Base-by-base conservation (phyloP, 2,888 invertebrate genomes). In the Beris chalybata region DNA sequence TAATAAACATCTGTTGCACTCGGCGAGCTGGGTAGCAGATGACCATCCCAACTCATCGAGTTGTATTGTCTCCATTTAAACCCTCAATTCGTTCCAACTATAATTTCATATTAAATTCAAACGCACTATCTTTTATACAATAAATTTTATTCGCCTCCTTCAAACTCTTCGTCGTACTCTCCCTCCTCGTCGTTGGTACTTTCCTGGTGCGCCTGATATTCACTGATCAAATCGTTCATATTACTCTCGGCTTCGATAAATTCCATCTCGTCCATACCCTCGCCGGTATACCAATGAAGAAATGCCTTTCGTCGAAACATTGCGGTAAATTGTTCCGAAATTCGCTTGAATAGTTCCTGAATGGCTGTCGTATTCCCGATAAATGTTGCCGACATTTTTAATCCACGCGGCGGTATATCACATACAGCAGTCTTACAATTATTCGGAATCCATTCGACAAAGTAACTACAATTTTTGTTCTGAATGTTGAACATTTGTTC, bases 281-380 rank as follows among this genome's bases (percentile, higher is more conserved):
- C 93, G 73, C 92, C 93, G 45, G 92, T 94, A 85, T 93, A 94
- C 93, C 94, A 94, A 86, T 94, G 93, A 81, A 94, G 86, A 90
- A 94, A 93, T 85, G 93, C 95, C 84, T 92, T 94, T 78, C 93
- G 87, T 80, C 94, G 88, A 88, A 93, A 93, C 93, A 94, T 93
- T 78, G 93, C 92, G 55, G 91, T 89, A 83, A 92, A 92, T 82
- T 92, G 92, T 77, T 92, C 92, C 15, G 89, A 89, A 80, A 92
- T 90, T 76, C 91, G 85, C 82, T 92, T 92, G 86, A 93, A 92
- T 79, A 93, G 82, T 81, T 93, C 92, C 77, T 92, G 91, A 81
- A 93, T 93, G 78, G 92, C 91, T 74, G 92, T 93, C 65, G 90
- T 88, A 84, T 93, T 92, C 72, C 92, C 93, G 78, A 93, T 91